A percentile compares a stretch with the other conserved stretches of the same genome.
phyloP scores from a whole-genome alignment of 2,113 vertebrate genomes.

The Butorides virescens region DNA sequence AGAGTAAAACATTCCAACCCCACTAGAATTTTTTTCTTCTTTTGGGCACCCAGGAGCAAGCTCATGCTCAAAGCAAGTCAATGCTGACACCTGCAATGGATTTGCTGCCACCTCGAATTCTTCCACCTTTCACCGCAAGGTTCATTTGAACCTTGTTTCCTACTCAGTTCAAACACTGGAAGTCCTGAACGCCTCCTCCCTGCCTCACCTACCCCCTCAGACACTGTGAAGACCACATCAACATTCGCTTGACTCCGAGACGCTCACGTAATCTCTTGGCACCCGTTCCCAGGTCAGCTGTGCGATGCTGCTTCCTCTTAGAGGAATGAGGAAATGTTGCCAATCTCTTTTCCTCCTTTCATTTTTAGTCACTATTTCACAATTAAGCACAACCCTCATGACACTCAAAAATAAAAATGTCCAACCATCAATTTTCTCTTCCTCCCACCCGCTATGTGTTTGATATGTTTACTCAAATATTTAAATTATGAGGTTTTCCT shows the following conservation, averaged over 20 bases:
- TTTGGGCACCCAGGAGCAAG: not conserved
- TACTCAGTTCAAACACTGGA: not conserved
- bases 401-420: conserved; percentile 36
- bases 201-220: not conserved
- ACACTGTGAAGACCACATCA: not conserved
- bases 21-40: not conserved
- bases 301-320: not conserved
- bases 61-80: not conserved
- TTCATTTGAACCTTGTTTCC: not conserved
- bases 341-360: conserved; percentile 3
- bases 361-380: conserved; percentile 47
- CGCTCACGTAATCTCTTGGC: not conserved
- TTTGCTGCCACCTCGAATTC: not conserved
- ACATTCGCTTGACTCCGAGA: not conserved
- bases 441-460: not conserved
- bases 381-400: conserved; percentile 7
- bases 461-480: not conserved
- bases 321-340: not conserved
- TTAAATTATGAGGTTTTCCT: not conserved
- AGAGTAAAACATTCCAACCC: not conserved
- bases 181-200: not conserved
- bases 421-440: conserved; percentile 36
- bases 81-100: not conserved
- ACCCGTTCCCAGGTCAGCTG: not conserved
- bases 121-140: not conserved